Evolutionary conservation across 2,797 vertebrate species (phyloP).

Genomic region (Babyrousa celebensis): DNA sequence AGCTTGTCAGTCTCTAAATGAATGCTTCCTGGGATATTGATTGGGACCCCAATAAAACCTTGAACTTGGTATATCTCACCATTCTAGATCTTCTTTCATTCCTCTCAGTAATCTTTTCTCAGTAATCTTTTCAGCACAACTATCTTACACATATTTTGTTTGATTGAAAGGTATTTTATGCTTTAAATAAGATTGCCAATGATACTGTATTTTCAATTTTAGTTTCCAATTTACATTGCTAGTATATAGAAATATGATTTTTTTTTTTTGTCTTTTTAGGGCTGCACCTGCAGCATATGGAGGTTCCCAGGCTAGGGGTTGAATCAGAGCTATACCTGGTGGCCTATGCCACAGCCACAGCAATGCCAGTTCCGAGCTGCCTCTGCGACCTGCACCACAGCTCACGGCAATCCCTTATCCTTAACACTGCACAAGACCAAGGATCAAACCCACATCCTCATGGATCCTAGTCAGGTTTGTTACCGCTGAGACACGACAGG

Average conservation of each 20-base stretch:
- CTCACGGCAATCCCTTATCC: no score
- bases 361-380: no score
- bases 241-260: not conserved
- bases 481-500: no score
- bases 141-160: conserved; percentile 21
- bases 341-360: no score
- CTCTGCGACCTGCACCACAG: no score
- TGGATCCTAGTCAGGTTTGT: no score
- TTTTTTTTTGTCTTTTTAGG: no score
- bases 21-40: not conserved
- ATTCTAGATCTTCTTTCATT: not conserved
- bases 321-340: no score
- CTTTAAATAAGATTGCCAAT: conserved; percentile 19
- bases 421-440: no score
- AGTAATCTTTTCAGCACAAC: not conserved
- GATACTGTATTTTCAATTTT: not conserved
- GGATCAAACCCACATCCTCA: no score
- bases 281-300: no score
- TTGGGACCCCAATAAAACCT: not conserved
- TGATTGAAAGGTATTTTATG: conserved; percentile 11
- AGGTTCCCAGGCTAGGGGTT: no score
- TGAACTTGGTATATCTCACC: not conserved
- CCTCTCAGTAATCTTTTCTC: conserved; percentile 6
- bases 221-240: not conserved
- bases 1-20: not conserved